phyloP scores from a whole-genome alignment of 2,888 invertebrate species.

The Drosophila tanythrix region DNA sequence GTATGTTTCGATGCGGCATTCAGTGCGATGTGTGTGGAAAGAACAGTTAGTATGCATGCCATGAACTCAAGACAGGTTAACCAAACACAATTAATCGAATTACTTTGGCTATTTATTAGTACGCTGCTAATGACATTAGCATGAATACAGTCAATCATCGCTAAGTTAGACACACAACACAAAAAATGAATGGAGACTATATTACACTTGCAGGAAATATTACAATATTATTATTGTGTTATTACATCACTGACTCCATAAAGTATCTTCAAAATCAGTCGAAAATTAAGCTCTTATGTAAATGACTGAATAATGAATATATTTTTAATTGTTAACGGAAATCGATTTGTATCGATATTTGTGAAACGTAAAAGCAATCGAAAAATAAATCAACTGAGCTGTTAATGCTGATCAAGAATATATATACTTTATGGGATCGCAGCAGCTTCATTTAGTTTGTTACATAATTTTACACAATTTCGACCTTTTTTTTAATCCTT shows the following conservation, averaged over 20 bases:
- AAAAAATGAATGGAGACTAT: background rate
- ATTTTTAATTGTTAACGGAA: no score
- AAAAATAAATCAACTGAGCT: background rate
- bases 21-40: constrained; percentile 12
- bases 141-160: constrained; percentile 10
- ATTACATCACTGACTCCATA: background rate
- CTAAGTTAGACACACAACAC: background rate
- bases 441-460: background rate
- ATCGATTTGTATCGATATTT: no score
- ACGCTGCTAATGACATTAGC: constrained; percentile 54
- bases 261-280: background rate
- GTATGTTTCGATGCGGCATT: background rate
- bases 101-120: constrained; percentile 36
- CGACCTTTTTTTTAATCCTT: background rate
- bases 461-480: background rate
- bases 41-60: constrained; percentile 13
- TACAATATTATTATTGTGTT: background rate
- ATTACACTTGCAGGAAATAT: background rate
- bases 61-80: constrained; percentile 22
- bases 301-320: no score
- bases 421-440: background rate
- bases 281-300: background rate
- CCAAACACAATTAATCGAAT: constrained; percentile 49
- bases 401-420: background rate
- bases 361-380: no score